phyloP scores from a whole-genome alignment of 1,140 invertebrate species.

The Bombus waltoni region DNA sequence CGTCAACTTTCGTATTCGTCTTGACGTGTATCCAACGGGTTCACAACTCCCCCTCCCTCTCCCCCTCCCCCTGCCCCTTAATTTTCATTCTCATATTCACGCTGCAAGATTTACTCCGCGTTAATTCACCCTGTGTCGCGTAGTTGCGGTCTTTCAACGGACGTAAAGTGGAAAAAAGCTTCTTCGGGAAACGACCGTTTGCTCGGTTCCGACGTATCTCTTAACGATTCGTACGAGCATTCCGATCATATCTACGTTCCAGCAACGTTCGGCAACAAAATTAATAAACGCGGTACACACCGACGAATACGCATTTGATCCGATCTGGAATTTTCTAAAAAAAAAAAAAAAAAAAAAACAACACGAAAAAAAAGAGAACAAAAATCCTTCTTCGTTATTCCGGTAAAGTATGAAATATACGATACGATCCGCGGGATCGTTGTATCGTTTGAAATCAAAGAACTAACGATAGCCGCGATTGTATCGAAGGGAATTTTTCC shows the following conservation, averaged over 20 bases:
- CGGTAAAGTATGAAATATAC: neutral
- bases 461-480: constrained; percentile 7
- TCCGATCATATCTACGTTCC: neutral
- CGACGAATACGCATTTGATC: neutral
- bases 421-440: neutral
- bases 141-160: neutral
- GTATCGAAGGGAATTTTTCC: neutral
- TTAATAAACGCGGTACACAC: no score
- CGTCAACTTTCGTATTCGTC: neutral
- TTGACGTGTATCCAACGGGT: no score
- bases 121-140: neutral
- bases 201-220: neutral
- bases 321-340: neutral
- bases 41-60: no score
- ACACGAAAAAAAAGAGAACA: neutral
- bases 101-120: neutral
- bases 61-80: neutral
- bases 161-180: neutral
- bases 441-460: neutral
- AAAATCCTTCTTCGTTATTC: neutral
- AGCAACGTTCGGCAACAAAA: neutral
- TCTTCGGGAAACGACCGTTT: neutral
- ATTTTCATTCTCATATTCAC: constrained; percentile 1
- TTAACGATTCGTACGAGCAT: neutral
- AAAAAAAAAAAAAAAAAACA: no score